phyloP scores from a whole-genome alignment of 2,888 invertebrate genomes.

The Synergus laeviventris region DNA sequence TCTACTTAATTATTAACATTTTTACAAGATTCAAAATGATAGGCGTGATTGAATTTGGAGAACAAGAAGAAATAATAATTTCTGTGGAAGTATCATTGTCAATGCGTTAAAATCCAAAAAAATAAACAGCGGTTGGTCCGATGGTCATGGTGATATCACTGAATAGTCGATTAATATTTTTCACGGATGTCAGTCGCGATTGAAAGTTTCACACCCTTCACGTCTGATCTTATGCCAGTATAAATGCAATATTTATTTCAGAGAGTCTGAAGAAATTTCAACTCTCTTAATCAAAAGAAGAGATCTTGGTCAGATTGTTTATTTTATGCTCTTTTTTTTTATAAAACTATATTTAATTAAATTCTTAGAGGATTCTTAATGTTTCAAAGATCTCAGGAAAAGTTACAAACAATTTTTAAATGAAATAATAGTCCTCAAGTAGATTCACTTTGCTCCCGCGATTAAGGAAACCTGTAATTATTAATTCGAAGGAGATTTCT shows the following conservation, averaged over 20 bases:
- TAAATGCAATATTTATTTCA: neutral
- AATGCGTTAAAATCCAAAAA: neutral
- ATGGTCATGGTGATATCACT: slow-evolving; percentile 23
- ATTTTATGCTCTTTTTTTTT: too few species aligned
- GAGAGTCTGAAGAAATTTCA: neutral
- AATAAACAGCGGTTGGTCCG: slow-evolving; percentile 26
- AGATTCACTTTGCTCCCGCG: slow-evolving; percentile 12
- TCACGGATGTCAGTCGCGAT: slow-evolving; percentile 25
- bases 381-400: neutral
- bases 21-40: neutral
- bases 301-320: neutral
- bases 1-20: neutral
- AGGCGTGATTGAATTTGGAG: neutral
- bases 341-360: too few species aligned
- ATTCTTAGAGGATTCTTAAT: too few species aligned
- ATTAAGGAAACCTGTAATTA: slow-evolving; percentile 63
- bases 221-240: neutral
- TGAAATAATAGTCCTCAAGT: neutral
- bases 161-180: slow-evolving; percentile 13
- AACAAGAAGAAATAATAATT: neutral
- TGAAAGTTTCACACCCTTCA: slow-evolving; percentile 22
- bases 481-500: slow-evolving; percentile 59
- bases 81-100: neutral
- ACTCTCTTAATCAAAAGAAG: neutral
- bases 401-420: neutral